Conservation (phyloP, 2,797 vertebrate species). For the Synaphobranchus kaupii region DNA sequence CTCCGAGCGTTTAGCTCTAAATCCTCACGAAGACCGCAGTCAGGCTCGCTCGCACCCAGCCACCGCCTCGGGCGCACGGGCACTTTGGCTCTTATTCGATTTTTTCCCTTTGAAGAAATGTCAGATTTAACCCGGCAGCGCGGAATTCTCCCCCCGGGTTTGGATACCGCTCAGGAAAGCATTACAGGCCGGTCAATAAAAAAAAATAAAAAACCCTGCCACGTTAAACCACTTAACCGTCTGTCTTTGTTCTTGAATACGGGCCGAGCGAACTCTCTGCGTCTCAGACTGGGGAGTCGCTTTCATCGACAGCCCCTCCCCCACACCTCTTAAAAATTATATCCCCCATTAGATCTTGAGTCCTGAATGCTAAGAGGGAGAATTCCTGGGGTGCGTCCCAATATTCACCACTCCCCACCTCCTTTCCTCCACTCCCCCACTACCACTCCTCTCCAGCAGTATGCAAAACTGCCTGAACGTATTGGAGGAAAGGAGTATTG, state of each 20-base stretch:
- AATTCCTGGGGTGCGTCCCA: background rate
- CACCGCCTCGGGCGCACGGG: slow-evolving; percentile 37
- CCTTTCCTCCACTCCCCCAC: too few species aligned
- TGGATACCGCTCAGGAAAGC: slow-evolving; percentile 51
- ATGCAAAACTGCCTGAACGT: too few species aligned
- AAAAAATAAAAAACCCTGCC: slow-evolving; percentile 38
- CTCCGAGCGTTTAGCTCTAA: slow-evolving; percentile 57
- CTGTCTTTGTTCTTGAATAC: slow-evolving; percentile 65
- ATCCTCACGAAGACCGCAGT: slow-evolving; percentile 57
- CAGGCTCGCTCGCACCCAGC: slow-evolving; percentile 58
- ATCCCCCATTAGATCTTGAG: background rate
- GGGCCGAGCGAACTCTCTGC: slow-evolving; percentile 58
- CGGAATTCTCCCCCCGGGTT: slow-evolving; percentile 67
- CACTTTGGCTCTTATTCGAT: slow-evolving; percentile 63
- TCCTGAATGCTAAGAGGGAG: background rate
- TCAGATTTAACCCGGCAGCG: slow-evolving; percentile 61
- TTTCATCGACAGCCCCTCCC: too few species aligned
- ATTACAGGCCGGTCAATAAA: slow-evolving; percentile 63
- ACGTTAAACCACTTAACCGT: slow-evolving; percentile 62
- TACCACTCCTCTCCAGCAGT: too few species aligned
- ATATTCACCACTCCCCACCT: too few species aligned
- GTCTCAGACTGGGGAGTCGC: too few species aligned
- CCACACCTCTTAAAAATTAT: too few species aligned
- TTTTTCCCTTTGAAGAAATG: slow-evolving; percentile 67
- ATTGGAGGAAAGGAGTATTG: too few species aligned